phyloP scores from a whole-genome alignment of 1,140 invertebrate genomes.

The Caenorhabditis inopinata region DNA sequence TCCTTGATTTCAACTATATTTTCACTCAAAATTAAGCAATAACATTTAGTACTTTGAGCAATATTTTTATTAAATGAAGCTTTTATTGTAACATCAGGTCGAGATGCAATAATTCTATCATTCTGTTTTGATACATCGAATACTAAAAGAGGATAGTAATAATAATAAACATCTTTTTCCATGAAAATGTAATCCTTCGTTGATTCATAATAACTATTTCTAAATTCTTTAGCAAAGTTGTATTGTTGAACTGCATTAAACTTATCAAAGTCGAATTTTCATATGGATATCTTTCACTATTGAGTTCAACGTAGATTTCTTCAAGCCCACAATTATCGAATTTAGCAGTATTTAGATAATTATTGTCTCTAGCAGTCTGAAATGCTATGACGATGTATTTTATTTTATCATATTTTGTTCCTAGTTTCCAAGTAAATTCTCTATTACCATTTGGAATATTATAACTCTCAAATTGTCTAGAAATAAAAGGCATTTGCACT shows the following conservation, averaged over 20 bases:
- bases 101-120: no score
- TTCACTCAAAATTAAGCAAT: no score
- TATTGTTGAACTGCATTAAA: not conserved
- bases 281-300: not conserved
- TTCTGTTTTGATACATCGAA: no score
- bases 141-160: no score
- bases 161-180: no score
- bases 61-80: no score
- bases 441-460: slow-evolving; percentile 44
- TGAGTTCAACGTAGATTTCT: slow-evolving; percentile 48
- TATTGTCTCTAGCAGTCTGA: slow-evolving; percentile 46
- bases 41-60: no score
- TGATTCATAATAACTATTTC: not conserved
- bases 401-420: slow-evolving; percentile 52
- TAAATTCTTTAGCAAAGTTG: not conserved
- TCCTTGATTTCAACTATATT: no score
- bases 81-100: no score
- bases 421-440: slow-evolving; percentile 52
- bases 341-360: slow-evolving; percentile 48
- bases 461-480: slow-evolving; percentile 50
- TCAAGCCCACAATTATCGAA: slow-evolving; percentile 51
- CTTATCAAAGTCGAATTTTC: not conserved
- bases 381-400: slow-evolving; percentile 51
- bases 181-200: no score
- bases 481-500: slow-evolving; percentile 47